Evolutionary conservation across 2,113 vertebrate genomes (phyloP).

Genomic region (Strigops habroptila): DNA sequence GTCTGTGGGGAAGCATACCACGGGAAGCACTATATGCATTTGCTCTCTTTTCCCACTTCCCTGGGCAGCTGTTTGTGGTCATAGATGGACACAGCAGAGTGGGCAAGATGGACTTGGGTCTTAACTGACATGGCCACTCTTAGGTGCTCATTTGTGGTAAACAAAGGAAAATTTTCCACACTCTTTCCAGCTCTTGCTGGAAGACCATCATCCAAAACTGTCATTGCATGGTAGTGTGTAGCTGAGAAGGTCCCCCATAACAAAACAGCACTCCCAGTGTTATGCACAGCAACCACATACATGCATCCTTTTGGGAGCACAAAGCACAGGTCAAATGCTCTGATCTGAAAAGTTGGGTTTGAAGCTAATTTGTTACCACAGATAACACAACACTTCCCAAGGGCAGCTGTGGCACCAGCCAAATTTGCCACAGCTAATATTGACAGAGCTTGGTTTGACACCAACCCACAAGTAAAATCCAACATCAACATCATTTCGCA

Average conservation of each 20-base stretch:
- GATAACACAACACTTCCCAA: background rate
- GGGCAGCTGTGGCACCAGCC: background rate
- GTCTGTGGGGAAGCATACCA: background rate
- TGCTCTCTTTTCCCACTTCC: background rate
- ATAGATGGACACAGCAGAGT: background rate
- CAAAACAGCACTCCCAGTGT: background rate
- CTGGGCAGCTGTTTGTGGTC: background rate
- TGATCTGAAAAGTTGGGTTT: background rate
- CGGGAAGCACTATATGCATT: rapidly evolving
- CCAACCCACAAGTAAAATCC: background rate
- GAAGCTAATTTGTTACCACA: background rate
- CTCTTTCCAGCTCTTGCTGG: background rate
- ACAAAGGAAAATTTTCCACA: background rate
- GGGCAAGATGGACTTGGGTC: background rate
- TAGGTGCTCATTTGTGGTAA: background rate
- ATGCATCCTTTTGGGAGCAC: background rate
- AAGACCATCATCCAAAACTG: background rate
- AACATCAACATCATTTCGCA: background rate
- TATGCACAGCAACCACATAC: background rate
- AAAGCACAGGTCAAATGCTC: background rate
- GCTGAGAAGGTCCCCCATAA: background rate
- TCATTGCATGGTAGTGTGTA: background rate
- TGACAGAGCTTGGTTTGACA: background rate
- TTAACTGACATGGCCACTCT: background rate
- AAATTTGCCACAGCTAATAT: background rate